Evolutionary conservation across 2,113 vertebrate genomes (phyloP).

Genomic region (Tonatia bakeri): DNA sequence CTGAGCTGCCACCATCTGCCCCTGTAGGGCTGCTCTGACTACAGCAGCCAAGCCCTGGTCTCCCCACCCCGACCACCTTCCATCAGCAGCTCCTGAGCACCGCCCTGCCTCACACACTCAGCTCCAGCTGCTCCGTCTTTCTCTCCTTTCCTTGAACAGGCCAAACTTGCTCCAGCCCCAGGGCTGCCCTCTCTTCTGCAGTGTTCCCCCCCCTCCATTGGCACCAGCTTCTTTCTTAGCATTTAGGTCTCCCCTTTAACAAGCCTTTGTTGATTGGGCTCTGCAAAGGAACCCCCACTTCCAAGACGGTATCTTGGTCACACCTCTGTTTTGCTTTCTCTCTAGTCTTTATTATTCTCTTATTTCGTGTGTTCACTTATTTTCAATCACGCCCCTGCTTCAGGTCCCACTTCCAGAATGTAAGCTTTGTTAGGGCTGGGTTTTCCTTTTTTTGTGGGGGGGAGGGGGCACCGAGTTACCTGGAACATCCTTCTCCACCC

Average conservation of each 20-base stretch:
- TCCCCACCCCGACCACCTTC: background rate
- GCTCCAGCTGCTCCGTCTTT: too few species aligned
- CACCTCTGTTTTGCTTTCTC: background rate
- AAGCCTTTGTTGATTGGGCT: background rate
- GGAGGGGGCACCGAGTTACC: background rate
- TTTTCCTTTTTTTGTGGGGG: background rate
- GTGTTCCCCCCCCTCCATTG: background rate
- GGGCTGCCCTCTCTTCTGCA: background rate
- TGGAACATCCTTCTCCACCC: background rate
- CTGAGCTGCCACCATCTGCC: background rate
- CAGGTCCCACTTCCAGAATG: background rate
- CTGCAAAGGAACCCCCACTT: background rate
- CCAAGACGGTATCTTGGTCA: background rate
- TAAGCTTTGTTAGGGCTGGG: background rate
- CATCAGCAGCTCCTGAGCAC: background rate
- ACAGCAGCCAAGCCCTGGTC: background rate
- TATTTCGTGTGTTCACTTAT: background rate
- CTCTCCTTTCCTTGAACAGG: background rate
- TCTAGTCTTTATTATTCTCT: background rate
- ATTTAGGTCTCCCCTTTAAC: background rate
- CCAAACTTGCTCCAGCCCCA: background rate
- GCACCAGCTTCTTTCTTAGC: background rate
- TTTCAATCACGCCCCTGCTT: background rate
- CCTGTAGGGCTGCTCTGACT: background rate
- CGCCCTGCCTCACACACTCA: fast-evolving